These are phyloP conservation scores for Cephus pygmeus DNA, from an alignment of 2,888 invertebrate genomes.

Conservation along the genomic window DNA sequence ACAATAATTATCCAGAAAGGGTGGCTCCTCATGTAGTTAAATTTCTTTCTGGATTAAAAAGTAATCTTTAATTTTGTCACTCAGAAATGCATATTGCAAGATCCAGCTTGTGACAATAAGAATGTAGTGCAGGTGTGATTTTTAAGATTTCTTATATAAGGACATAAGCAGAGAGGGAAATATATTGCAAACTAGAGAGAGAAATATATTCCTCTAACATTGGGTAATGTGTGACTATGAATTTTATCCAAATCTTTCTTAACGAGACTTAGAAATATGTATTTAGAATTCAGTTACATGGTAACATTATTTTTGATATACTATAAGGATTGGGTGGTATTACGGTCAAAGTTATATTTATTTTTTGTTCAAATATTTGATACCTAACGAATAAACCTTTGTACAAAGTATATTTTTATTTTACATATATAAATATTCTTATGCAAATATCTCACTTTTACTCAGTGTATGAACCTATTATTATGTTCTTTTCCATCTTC, in stretches of 20 bases:
- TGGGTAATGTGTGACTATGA: too few species aligned
- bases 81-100: not conserved
- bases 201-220: too few species aligned
- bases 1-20: conserved; percentile 70
- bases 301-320: too few species aligned
- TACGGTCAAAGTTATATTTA: not conserved
- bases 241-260: too few species aligned
- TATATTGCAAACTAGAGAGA: not conserved
- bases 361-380: not conserved
- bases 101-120: too few species aligned
- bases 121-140: too few species aligned
- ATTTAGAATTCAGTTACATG: too few species aligned
- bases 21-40: conserved; percentile 68
- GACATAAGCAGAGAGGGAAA: not conserved
- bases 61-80: not conserved
- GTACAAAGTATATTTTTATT: too few species aligned
- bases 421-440: too few species aligned
- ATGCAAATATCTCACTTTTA: conserved; percentile 28
- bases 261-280: too few species aligned
- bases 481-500: conserved; percentile 40
- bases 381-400: conserved; percentile 9
- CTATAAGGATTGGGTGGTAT: not conserved
- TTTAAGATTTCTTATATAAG: too few species aligned
- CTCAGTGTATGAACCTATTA: conserved; percentile 41
- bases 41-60: conserved; percentile 60